A percentile compares a stretch with the other conserved stretches of the same genome.
These are phyloP conservation scores for Noctua pronuba DNA, from an alignment of 2,888 invertebrate species.

Conservation along the genomic window DNA sequence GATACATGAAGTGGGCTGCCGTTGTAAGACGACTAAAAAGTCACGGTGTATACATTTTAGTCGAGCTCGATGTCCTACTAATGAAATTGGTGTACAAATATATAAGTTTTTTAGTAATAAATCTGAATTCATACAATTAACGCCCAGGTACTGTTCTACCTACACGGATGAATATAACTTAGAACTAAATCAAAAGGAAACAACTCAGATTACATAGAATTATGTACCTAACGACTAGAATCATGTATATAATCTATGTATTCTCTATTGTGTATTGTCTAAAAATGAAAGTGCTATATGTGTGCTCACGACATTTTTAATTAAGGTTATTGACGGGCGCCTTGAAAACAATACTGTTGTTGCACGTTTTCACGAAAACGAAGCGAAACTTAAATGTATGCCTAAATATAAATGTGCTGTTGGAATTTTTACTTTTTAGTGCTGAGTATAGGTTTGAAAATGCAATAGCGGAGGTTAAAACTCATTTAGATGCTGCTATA, in stretches of 20 bases:
- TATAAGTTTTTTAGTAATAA: too few relatives aligned
- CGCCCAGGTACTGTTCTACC: too few relatives aligned
- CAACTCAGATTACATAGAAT: constrained; percentile 21
- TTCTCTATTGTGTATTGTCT: constrained; percentile 46
- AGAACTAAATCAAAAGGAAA: constrained; percentile 12
- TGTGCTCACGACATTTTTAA: constrained; percentile 36
- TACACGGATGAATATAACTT: neutral
- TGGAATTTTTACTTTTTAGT: neutral
- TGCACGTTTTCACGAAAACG: neutral
- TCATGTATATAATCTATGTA: constrained; percentile 12
- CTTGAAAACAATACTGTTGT: constrained; percentile 20
- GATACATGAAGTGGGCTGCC: too few relatives aligned
- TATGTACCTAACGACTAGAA: constrained; percentile 2
- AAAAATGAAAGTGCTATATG: constrained; percentile 46
- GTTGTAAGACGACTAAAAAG: too few relatives aligned
- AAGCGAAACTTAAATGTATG: neutral
- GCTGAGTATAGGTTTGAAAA: neutral
- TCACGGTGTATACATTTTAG: neutral
- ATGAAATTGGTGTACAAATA: too few relatives aligned
- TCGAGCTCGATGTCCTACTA: too few relatives aligned
- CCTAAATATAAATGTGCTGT: neutral
- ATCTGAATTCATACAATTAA: too few relatives aligned
- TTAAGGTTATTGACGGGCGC: constrained; percentile 27
- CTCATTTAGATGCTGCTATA: neutral
- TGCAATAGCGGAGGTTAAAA: neutral